phyloP scores from a whole-genome alignment of 2,888 invertebrate species.

The Gastracanthus pulcherrimus region DNA sequence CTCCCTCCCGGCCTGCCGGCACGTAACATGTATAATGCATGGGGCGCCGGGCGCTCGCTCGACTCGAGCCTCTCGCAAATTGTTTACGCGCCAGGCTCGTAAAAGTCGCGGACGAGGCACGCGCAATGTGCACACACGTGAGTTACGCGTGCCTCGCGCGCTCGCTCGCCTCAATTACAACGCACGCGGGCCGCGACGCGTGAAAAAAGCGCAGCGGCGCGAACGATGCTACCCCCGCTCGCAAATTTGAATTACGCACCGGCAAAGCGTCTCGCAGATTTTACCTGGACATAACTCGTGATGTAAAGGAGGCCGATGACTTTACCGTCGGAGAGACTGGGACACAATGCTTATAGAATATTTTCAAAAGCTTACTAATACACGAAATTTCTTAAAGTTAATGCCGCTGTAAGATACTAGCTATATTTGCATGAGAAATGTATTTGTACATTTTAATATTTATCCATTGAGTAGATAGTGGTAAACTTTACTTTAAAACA shows the following conservation, averaged over 20 bases:
- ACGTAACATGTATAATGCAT: not conserved
- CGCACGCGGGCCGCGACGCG: not conserved
- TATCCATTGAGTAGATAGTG: too few species aligned
- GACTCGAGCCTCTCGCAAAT: constrained; percentile 8
- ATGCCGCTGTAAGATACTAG: too few species aligned
- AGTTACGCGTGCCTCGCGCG: not conserved
- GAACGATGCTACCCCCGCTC: too few species aligned
- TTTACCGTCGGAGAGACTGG: too few species aligned
- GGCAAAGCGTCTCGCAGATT: not conserved
- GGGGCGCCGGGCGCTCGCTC: not conserved
- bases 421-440: too few species aligned
- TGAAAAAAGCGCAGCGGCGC: not conserved
- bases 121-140: too few species aligned
- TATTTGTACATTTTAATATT: too few species aligned
- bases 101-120: not conserved
- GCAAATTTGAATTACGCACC: constrained; percentile 1
- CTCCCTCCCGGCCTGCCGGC: not conserved
- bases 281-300: not conserved
- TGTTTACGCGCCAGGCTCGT: constrained; percentile 28
- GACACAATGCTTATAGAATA: too few species aligned
- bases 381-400: too few species aligned
- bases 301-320: not conserved
- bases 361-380: too few species aligned
- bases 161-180: not conserved
- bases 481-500: too few species aligned